A percentile compares a stretch with the other conserved stretches of the same genome.
Evolutionary conservation across 1,140 invertebrate genomes (phyloP).

Genomic region (Drosophila equinoxialis): DNA sequence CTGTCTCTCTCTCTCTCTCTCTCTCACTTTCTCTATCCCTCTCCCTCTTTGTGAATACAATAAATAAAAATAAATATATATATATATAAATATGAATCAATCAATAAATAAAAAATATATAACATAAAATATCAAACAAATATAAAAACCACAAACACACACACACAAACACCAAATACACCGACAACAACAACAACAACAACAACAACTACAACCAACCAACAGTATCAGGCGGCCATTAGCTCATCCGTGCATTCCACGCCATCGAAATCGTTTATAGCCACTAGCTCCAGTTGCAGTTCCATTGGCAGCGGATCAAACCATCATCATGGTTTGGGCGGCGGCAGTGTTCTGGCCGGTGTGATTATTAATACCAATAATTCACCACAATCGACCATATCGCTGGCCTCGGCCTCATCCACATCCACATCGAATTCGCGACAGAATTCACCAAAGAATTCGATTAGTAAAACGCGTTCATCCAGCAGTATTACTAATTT

Average conservation of each 20-base stretch:
- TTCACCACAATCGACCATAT: slow-evolving; percentile 82
- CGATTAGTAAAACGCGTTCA: slow-evolving; percentile 84
- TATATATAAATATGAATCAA: neutral
- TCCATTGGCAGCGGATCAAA: slow-evolving; percentile 43
- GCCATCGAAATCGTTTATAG: slow-evolving; percentile 85
- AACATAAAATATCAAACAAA: neutral
- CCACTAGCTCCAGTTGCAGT: slow-evolving; percentile 61
- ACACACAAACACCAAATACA: neutral
- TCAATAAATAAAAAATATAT: slow-evolving; percentile 17
- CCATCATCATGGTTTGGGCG: slow-evolving; percentile 60
- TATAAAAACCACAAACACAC: slow-evolving; percentile 28
- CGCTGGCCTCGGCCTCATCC: slow-evolving; percentile 83
- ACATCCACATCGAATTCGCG: slow-evolving; percentile 83
- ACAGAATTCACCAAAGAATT: slow-evolving; percentile 83
- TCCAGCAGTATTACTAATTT: slow-evolving; percentile 83
- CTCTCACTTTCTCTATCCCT: neutral
- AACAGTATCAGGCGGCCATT: slow-evolving; percentile 83
- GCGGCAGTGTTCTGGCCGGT: slow-evolving; percentile 66
- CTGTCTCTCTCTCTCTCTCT: neutral
- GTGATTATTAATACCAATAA: slow-evolving; percentile 73
- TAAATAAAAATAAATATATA: slow-evolving; percentile 24
- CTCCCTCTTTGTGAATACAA: slow-evolving; percentile 50
- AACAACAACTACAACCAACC: neutral
- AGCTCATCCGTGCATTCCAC: slow-evolving; percentile 85
- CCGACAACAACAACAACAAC: slow-evolving; percentile 13